These are phyloP conservation scores for Mormoops blainvillei DNA, from an alignment of 2,113 vertebrate species.

Conservation along the genomic window DNA sequence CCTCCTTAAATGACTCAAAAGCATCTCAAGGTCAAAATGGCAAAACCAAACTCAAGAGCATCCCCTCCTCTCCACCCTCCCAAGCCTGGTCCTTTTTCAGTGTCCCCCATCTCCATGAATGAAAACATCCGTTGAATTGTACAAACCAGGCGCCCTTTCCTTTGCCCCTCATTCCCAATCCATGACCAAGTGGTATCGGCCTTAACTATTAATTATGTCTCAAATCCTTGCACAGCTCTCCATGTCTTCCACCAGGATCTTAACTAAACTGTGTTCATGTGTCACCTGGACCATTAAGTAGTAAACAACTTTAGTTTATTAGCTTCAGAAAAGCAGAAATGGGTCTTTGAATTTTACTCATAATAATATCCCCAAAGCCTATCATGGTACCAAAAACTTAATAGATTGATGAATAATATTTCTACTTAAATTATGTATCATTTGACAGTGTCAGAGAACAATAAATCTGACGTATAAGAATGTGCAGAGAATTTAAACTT, in stretches of 20 bases:
- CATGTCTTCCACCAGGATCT: neutral
- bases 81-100: neutral
- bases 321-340: neutral
- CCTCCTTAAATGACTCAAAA: neutral
- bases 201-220: neutral
- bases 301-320: neutral
- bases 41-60: neutral
- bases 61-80: neutral
- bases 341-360: neutral
- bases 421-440: neutral
- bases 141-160: neutral
- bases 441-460: neutral
- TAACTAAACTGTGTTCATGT: neutral
- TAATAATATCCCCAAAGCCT: neutral
- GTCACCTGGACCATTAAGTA: neutral
- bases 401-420: neutral
- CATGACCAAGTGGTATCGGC: neutral
- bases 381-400: neutral
- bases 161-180: neutral
- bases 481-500: neutral
- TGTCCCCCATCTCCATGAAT: neutral
- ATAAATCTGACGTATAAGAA: neutral
- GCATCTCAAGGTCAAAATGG: neutral
- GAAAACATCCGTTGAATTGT: neutral
- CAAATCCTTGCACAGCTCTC: neutral